These are phyloP conservation scores for Drosophila lacicola DNA, from an alignment of 2,888 invertebrate genomes.

Conservation along the genomic window DNA sequence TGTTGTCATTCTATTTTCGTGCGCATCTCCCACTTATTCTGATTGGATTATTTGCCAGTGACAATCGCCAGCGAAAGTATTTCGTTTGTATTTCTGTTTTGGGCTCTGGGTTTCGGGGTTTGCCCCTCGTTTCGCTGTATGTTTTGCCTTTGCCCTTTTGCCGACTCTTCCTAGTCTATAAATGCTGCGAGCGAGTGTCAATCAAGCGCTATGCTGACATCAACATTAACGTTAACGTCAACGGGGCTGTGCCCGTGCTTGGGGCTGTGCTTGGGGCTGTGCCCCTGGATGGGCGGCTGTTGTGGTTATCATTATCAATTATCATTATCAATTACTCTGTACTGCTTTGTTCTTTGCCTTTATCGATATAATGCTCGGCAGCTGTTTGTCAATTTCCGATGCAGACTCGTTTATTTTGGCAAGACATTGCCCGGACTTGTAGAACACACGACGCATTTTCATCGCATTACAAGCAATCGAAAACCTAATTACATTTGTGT, in stretches of 20 bases:
- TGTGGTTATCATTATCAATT: conserved; percentile 48
- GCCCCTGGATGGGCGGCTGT: conserved; percentile 16
- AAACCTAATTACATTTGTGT: conserved; percentile 36
- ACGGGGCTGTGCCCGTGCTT: not conserved
- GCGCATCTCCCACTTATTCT: conserved; percentile 53
- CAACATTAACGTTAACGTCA: conserved; percentile 18
- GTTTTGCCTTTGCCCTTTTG: conserved; percentile 22
- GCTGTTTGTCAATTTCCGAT: not conserved
- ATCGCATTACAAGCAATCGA: conserved; percentile 21
- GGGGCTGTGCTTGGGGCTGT: not conserved
- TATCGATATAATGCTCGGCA: not conserved
- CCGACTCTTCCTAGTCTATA: conserved; percentile 27
- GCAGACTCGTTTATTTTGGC: not conserved
- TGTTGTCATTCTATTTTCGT: conserved; percentile 56
- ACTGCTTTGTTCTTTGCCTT: not conserved
- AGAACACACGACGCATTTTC: conserved; percentile 12
- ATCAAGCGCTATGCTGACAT: conserved; percentile 54
- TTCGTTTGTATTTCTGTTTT: conserved; percentile 31
- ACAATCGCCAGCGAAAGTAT: conserved; percentile 55
- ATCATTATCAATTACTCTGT: conserved; percentile 24
- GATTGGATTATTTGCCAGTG: conserved; percentile 55
- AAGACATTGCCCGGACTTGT: not conserved
- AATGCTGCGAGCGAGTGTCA: conserved; percentile 38
- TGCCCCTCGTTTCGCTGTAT: conserved; percentile 27
- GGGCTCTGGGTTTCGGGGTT: conserved; percentile 8